These are phyloP conservation scores for Choloepus hoffmanni DNA, from an alignment of 2,113 vertebrate genomes.

Conservation along the genomic window DNA sequence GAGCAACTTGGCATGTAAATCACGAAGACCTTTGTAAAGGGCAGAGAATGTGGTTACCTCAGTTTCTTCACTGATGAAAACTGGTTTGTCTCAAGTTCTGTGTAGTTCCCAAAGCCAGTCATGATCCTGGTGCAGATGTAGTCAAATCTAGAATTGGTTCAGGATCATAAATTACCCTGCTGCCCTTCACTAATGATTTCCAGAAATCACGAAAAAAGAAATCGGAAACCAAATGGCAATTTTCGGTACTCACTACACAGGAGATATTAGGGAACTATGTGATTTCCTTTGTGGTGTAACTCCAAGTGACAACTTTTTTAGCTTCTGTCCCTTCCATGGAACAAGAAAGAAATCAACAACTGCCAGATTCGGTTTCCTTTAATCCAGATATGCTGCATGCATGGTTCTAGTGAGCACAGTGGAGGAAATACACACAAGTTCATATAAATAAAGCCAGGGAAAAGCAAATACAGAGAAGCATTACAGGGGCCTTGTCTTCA, in stretches of 20 bases:
- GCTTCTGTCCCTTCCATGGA: not conserved
- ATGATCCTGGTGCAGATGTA: not conserved
- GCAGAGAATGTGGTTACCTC: not conserved
- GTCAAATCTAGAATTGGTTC: not conserved
- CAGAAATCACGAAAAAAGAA: not conserved
- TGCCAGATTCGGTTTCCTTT: not conserved
- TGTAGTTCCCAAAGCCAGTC: not conserved
- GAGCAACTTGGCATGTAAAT: not conserved
- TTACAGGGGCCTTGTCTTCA: not conserved
- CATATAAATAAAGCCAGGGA: not conserved
- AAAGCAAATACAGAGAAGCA: not conserved
- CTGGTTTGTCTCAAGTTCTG: not conserved
- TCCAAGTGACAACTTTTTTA: not conserved
- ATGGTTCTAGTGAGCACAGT: not conserved
- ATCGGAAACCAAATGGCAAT: not conserved
- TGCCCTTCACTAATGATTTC: not conserved
- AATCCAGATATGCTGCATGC: not conserved
- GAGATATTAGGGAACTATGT: not conserved
- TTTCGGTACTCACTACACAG: not conserved
- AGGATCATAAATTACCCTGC: not conserved
- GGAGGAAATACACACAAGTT: not conserved
- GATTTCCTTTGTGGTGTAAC: not conserved
- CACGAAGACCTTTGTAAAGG: not conserved
- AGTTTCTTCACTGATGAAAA: not conserved
- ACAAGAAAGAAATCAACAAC: not conserved